A percentile compares a stretch with the other conserved stretches of the same genome.
These are phyloP conservation scores for Epinotia bilunana DNA, from an alignment of 2,888 invertebrate species.

Conservation along the genomic window DNA sequence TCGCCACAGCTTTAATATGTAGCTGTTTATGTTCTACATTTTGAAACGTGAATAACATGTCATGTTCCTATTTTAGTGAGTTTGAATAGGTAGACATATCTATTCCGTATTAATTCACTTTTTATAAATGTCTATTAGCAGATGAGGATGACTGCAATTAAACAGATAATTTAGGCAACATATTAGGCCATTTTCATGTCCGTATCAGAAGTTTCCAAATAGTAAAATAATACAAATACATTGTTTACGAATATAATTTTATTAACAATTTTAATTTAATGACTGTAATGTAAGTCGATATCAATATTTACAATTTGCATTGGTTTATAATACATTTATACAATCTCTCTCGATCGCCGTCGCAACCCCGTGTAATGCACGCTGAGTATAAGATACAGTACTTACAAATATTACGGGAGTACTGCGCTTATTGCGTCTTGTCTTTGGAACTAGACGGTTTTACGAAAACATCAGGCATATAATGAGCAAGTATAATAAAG, in stretches of 20 bases:
- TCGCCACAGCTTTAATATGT: neutral
- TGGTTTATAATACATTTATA: slow-evolving; percentile 81
- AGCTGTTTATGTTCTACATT: slow-evolving; percentile 10
- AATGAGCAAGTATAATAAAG: neutral
- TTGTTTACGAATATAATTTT: slow-evolving; percentile 84
- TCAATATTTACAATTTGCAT: slow-evolving; percentile 80
- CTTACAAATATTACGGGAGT: slow-evolving; percentile 30
- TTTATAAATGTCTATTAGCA: neutral
- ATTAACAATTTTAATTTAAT: slow-evolving; percentile 85
- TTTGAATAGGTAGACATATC: too few relatives aligned
- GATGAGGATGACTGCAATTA: neutral
- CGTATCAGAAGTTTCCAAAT: neutral
- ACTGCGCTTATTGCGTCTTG: slow-evolving; percentile 11
- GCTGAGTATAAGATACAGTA: slow-evolving; percentile 43
- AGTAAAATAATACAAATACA: slow-evolving; percentile 65
- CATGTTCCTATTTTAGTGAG: neutral
- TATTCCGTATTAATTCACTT: neutral
- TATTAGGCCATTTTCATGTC: too few relatives aligned
- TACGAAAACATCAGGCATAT: neutral
- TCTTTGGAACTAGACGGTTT: slow-evolving; percentile 23
- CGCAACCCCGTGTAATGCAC: slow-evolving; percentile 50
- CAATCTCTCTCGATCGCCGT: slow-evolving; percentile 65
- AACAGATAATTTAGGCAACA: neutral
- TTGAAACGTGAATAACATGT: neutral
- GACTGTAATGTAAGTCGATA: slow-evolving; percentile 83